These are phyloP conservation scores for Bombus soroeensis DNA, from an alignment of 1,140 invertebrate genomes.

Conservation along the genomic window DNA sequence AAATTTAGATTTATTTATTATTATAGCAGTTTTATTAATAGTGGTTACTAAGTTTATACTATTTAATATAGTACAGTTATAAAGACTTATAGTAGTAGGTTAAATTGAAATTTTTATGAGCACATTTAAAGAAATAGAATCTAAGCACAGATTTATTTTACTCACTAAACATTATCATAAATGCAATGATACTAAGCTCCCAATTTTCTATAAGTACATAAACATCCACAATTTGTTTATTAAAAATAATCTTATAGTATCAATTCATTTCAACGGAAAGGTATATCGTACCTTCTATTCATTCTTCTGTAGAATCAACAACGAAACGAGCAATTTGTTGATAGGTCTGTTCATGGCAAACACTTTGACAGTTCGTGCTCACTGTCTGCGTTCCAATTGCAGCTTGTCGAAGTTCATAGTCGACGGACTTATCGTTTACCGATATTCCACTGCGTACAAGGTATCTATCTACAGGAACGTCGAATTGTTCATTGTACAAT, in stretches of 20 bases:
- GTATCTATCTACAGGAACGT: background rate
- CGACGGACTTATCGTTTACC: conserved; percentile 36
- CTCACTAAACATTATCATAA: background rate
- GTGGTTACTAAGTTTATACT: too few species aligned
- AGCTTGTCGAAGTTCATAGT: conserved; percentile 1
- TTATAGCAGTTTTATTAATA: background rate
- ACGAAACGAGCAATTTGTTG: background rate
- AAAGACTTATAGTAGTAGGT: too few species aligned
- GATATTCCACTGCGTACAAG: conserved; percentile 6
- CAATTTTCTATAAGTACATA: background rate
- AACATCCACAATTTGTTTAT: background rate
- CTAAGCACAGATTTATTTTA: background rate
- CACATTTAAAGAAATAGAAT: background rate
- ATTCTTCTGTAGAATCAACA: background rate
- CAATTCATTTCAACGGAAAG: too few species aligned
- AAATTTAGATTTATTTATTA: background rate
- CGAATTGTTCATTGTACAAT: background rate
- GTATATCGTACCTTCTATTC: too few species aligned
- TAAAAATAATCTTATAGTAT: background rate
- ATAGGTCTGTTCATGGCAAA: background rate
- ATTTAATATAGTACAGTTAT: too few species aligned
- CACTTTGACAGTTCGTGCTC: background rate
- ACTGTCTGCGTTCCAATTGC: background rate
- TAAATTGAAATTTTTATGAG: too few species aligned
- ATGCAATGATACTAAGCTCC: background rate